A percentile compares a stretch with the other conserved stretches of the same genome.
Conservation (phyloP, 2,888 invertebrate species). For the Caradrina clavipalpis region DNA sequence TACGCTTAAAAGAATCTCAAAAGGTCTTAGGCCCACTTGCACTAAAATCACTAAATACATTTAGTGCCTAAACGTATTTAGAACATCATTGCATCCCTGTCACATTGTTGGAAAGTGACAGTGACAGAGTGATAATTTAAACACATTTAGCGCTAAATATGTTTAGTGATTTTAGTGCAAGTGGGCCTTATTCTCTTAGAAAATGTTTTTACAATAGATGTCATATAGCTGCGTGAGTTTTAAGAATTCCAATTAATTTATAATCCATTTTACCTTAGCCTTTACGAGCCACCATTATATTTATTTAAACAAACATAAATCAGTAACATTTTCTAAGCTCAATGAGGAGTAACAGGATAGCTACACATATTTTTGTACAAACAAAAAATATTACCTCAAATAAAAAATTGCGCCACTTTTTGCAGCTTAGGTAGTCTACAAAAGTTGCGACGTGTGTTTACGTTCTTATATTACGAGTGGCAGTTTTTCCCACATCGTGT, state of each 20-base stretch:
- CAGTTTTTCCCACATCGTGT: conserved; percentile 10
- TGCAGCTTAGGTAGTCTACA: conserved; percentile 18
- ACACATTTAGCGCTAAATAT: too few relatives aligned
- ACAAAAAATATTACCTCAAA: conserved; percentile 13
- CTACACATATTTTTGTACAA: conserved; percentile 53
- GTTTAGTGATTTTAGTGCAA: too few relatives aligned
- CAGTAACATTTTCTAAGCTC: conserved; percentile 59
- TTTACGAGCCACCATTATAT: conserved; percentile 52
- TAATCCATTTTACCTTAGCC: conserved; percentile 54
- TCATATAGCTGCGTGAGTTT: conserved; percentile 41
- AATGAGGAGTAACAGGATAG: conserved; percentile 57
- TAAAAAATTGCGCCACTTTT: conserved; percentile 17
- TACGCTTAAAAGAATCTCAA: conserved; percentile 44
- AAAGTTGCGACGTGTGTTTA: conserved; percentile 36
- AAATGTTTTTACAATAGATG: conserved; percentile 57
- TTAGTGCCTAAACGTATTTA: too few relatives aligned
- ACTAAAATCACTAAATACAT: too few relatives aligned
- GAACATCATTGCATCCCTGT: too few relatives aligned
- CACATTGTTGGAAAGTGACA: too few relatives aligned
- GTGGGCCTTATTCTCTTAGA: conserved; percentile 43
- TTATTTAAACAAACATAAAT: conserved; percentile 36
- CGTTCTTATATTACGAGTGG: background rate
- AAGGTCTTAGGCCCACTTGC: too few relatives aligned
- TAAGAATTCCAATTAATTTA: conserved; percentile 54
- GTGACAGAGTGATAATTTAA: too few relatives aligned